Evolutionary conservation across 2,888 invertebrate species (phyloP), one percentile per base, ranked within the genome.

Genomic region (Pachymerium ferrugineum): DNA sequence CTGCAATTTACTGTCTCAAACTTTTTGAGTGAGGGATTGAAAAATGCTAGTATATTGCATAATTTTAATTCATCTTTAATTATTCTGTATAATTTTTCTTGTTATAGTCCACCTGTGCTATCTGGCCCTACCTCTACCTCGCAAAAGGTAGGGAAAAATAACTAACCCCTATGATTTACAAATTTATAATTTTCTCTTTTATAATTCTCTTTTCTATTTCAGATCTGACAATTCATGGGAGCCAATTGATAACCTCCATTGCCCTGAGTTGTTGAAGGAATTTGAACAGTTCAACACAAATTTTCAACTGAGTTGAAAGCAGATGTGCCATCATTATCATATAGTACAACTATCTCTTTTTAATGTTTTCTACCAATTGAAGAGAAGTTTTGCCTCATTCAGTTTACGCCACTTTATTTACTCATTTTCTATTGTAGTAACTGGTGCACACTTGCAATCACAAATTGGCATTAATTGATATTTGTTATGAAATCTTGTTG

Each of bases 121-220:
- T 47, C 72, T 72, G 72, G 72, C 47, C 72, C 72, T 72, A 72
- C 72, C 72, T 42, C 72, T 72, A 72, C 72, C 72, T 72, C 42
- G 42, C 72, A 72, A 19, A 70, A 72, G 72, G 72, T 72, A 72
- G 72, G 72, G 28, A 25, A n/a, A 19, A 31, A 22, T 70, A 16
- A 19, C 16, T 70, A 16, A 33, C 33, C 35, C 14, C 5, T 70
- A 31, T 70, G 16, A n/a, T 28, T 33, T 33, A 31, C n/a, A 29
- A 25, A 16, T 16, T 14, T 12, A 68, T 28, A 68, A 22, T 68
- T 29, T 3, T 16, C 28, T 22, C 2, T 1, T 14, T 29, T n/a
- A 68, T n/a, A 68, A 1, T 29, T 14, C 31, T 70, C 1, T 14
- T 35, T 70, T 70, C 16, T 2, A 33, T 35, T 70, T 70, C 30